Base-by-base conservation (phyloP, 2,888 invertebrate species). In the Gonocerus acuteangulatus region DNA sequence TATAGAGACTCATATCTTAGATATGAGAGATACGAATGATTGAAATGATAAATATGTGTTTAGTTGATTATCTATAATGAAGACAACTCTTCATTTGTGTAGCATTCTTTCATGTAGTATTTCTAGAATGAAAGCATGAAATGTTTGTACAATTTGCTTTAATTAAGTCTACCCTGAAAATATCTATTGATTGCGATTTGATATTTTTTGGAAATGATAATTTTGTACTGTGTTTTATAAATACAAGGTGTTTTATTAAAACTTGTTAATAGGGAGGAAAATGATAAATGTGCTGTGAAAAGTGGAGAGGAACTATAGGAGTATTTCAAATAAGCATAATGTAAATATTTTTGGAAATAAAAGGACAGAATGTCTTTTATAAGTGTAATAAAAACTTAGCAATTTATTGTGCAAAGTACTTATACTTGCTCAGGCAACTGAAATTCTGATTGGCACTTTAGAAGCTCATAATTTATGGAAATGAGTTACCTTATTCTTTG, bases 181-280 rank as follows among this genome's bases (percentile, higher is more conserved):
- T 56, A 57, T 22, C 32, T 45, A 45, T 61, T 52, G 42, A 61
- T 47, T 61, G 54, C 61, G 47, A 61, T 56, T 59, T 60, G 51
- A 56, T 59, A 42, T 64, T 39, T 59, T 64, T 62, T 60, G 44
- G 51, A 60, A 49, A 62, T 60, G 36, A 62, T 62, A 62, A 56
- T 64, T 64, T 64, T 64, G 42, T 64, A 64, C 64, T 62, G 58
- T 64, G 62, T 62, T 64, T 64, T 64, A 62, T 62, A 62, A 62
- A 51, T 61, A 21, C 52, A 62, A 62, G 62, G 64, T 52, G 62
- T 62, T 56, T 39, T 56, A 52, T 61, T 61, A 54, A 45, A 48
- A 47, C 57, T 57, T 44, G 21, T 57, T 34, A 21, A 42, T 36
- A 52, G 45, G 44, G 13, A 44, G 32, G 45, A 45, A 57, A 22